Conservation (phyloP, 53 echinoderm and acorn worm species). For the Holothuria leucospilota region DNA sequence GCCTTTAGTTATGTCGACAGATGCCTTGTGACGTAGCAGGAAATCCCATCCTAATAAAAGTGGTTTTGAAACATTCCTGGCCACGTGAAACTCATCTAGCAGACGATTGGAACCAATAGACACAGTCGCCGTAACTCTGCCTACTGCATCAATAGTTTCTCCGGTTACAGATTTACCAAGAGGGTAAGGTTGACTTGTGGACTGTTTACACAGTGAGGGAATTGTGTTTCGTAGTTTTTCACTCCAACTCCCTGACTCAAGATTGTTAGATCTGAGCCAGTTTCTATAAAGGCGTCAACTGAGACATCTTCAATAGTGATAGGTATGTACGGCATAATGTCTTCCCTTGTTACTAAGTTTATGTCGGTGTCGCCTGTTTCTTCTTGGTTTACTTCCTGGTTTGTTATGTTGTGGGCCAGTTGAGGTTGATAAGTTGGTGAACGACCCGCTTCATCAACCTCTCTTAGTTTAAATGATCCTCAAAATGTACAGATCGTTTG, state of each 20-base stretch:
- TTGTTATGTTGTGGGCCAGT: too few relatives aligned
- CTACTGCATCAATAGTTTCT: conserved; percentile 8
- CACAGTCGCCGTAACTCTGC: conserved; percentile 4
- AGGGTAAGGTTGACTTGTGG: background rate
- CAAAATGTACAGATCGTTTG: too few relatives aligned
- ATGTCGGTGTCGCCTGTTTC: too few relatives aligned
- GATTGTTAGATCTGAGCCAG: background rate
- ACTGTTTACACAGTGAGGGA: background rate
- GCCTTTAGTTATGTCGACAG: background rate
- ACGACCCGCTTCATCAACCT: too few relatives aligned
- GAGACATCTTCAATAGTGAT: background rate
- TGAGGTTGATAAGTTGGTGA: background rate
- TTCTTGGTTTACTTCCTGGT: background rate
- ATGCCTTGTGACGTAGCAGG: background rate
- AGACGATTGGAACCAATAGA: background rate
- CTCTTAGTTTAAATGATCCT: too few relatives aligned
- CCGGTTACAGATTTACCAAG: conserved; percentile 17
- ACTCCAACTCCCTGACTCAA: too few relatives aligned
- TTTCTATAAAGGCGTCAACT: background rate
- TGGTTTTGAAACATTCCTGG: conserved; percentile 7
- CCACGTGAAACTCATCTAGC: background rate
- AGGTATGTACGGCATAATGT: background rate
- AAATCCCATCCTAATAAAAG: conserved; percentile 27
- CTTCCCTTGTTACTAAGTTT: too few relatives aligned
- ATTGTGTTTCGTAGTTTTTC: background rate